A percentile compares a stretch with the other conserved stretches of the same genome.
Conservation (phyloP, 2,888 invertebrate species). For the Diadegma fenestrale region DNA sequence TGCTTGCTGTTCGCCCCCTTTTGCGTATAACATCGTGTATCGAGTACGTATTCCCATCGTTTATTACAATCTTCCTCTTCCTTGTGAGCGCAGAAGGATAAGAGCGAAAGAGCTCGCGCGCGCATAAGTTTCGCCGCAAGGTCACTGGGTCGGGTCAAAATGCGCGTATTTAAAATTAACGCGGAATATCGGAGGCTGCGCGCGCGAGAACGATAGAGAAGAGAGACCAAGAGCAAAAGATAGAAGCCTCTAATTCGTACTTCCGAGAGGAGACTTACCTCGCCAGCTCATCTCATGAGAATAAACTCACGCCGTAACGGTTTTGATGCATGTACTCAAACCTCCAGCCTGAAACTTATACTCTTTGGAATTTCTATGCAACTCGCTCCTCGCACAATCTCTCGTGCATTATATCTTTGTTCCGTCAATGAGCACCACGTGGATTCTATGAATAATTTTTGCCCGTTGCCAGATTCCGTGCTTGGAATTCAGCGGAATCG, state of each 20-base stretch:
- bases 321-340: conserved; percentile 41
- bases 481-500: conserved; percentile 21
- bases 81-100: conserved; percentile 45
- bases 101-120: conserved; percentile 26
- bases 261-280: conserved; percentile 62
- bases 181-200: conserved; percentile 58
- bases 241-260: conserved; percentile 62
- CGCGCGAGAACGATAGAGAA: conserved; percentile 24
- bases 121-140: conserved; percentile 29
- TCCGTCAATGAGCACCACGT: conserved; percentile 29
- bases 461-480: conserved; percentile 32
- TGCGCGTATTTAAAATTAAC: conserved; percentile 67
- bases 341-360: conserved; percentile 13
- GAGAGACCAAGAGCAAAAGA: conserved; percentile 22
- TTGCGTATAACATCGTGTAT: conserved; percentile 41
- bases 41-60: conserved; percentile 61
- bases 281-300: conserved; percentile 58
- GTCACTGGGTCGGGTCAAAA: conserved; percentile 68
- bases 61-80: conserved; percentile 63
- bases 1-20: conserved; percentile 45
- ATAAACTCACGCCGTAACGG: conserved; percentile 60
- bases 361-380: conserved; percentile 35
- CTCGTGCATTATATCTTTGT: conserved; percentile 30
- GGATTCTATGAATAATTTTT: background rate
- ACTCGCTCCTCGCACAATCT: conserved; percentile 9